Base-by-base conservation (phyloP, 64 coral and sea anemone genomes). In the Anthopleura sola region DNA sequence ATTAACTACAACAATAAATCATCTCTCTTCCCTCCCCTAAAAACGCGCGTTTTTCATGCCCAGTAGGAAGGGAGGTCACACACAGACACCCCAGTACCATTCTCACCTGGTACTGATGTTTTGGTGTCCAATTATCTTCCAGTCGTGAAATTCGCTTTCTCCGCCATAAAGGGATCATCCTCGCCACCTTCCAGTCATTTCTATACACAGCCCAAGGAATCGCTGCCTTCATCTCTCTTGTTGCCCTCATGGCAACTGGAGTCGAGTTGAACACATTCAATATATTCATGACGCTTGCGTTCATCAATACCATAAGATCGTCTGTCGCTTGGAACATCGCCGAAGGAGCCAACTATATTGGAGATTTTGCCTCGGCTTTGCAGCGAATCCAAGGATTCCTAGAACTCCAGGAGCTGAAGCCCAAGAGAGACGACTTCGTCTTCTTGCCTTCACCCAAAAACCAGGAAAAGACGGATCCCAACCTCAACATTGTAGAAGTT, bases 291-390 rank as follows among this genome's bases (percentile, higher is more conserved):
- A 88, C 88, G 37, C 75, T 96, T 18, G 90, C 90, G 21, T 83
- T 96, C 13, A 78, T 96, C 40, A 85, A 89, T 55, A 96, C 94
- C 0, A 90, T 96, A 49, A 77, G 94, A 62, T 50, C 90, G 10
- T 92, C 94, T 20, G 90, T 92, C 10, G 92, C 94, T 21, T 88
- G 89, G 24, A 92, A 92, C 9, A 88, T 96, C 26, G 94, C 94
- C 19, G 87, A 87, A 17, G 94, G 90, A 20, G 91, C 90, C 50
- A 96, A 92, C 74, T 96, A 92, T 31, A 75, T 96, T 5, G 94
- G 94, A 0, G 86, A 88, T 15, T 86, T 86, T 36, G 32, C 69
- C 23, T 85, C 83, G 11, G 91, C 94, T 9, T 48, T 96, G 13
- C 78, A 82, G 23, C 71, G 90, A 68, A 96, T 96, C 28, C 84